Evolutionary conservation across 2,888 invertebrate species (phyloP), one percentile per base, ranked within the genome.

Genomic region (Artemia sp.): DNA sequence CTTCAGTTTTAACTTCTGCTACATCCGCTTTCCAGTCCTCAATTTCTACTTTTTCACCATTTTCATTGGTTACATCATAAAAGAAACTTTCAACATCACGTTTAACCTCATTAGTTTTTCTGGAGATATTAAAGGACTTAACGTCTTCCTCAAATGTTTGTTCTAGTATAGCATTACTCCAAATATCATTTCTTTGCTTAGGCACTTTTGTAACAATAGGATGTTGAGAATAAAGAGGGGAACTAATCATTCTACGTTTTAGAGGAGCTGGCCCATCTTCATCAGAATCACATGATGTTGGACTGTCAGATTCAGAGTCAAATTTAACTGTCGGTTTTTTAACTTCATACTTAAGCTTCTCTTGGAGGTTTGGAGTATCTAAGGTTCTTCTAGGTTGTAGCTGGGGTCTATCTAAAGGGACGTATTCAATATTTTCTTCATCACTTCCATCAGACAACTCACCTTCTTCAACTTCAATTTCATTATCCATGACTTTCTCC

Each of bases 111-210:
- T 51, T 52, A 12, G 52, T 51, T 51, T 69, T 67, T 50, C 38
- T 70, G 8, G 58, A 51, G 14, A 70, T 68, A 52, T 66, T 66
- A 58, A 69, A 66, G 53, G 66, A 68, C 67, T 71, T 71, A 12
- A 71, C 24, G 9, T 71, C 71, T 50, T 70, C 51, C 14, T 69
- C 69, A 50, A 71, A 24, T 9, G 53, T 52, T 50, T 71, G 67
- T 51, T 71, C 71, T 38, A 69, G 53, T n/a, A 71, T 24, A 14
- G 69, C 71, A n/a, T 67, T 67, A n/a, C 69, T 53, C 71, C 71
- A 71, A 51, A 71, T 67, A 24, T 71, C 69, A n/a, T 53, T 64
- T 38, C 38, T 38, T 6, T 38, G 38, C 6, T 38, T 38, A 5
- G 38, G 38, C 38, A 38, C 38, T 51, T 69, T 71, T n/a, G 14